Evolutionary conservation across 30 jellyfish, hydroid and myxozoan genomes (phyloP).

Genomic region (Aurelia aurita complex sp. Pacific): DNA sequence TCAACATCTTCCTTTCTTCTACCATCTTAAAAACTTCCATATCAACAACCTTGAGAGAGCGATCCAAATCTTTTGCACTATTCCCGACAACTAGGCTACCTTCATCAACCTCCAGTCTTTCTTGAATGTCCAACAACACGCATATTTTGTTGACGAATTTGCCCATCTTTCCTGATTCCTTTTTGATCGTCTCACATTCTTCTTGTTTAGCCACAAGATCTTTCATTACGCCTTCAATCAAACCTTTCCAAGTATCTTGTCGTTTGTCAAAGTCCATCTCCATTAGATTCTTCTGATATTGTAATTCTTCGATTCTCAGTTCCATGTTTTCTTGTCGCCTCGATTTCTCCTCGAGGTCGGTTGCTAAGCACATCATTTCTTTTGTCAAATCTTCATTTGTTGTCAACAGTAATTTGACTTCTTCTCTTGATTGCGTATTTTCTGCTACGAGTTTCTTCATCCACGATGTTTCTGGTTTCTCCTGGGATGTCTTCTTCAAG

Average conservation of each 20-base stretch:
- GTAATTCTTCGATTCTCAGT: background rate
- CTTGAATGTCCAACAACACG: background rate
- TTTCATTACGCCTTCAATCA: background rate
- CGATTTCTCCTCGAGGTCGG: background rate
- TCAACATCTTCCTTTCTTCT: background rate
- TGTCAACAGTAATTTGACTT: background rate
- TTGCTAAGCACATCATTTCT: background rate
- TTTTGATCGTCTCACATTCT: background rate
- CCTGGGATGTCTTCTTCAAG: too few species aligned
- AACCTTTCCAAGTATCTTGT: background rate
- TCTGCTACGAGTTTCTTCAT: background rate
- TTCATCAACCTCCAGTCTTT: background rate
- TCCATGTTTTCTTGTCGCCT: background rate
- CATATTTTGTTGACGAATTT: background rate
- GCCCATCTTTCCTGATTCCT: background rate
- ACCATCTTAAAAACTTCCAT: background rate
- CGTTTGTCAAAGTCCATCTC: background rate
- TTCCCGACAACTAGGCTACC: background rate
- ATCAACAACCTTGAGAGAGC: too few species aligned
- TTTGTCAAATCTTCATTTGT: background rate
- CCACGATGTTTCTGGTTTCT: background rate
- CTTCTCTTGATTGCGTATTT: background rate
- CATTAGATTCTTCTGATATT: background rate
- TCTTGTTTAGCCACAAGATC: background rate
- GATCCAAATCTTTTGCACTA: background rate